phyloP scores from a whole-genome alignment of 2,113 vertebrate species.

The Pipa parva region DNA sequence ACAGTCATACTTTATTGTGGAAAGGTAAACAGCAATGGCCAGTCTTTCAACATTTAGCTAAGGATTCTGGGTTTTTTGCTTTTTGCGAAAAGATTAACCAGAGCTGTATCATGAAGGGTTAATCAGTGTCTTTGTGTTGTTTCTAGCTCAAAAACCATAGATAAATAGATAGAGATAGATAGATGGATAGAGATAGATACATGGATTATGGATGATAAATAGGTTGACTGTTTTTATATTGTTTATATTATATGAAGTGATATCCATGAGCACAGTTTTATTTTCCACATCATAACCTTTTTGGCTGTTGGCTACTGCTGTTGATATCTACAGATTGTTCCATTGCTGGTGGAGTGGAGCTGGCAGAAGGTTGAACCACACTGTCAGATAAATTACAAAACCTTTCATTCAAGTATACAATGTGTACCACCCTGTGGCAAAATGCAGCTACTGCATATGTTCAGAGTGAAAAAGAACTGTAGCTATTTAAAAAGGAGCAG shows the following conservation, averaged over 20 bases:
- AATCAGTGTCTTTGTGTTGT: too few relatives aligned
- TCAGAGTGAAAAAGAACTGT: constrained; percentile 40
- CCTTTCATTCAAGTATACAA: constrained; percentile 70
- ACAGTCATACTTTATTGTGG: background rate
- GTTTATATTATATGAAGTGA: too few relatives aligned
- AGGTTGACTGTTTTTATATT: too few relatives aligned
- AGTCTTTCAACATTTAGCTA: too few relatives aligned
- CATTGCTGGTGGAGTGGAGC: constrained; percentile 57
- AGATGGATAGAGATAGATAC: too few relatives aligned
- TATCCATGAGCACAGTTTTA: background rate
- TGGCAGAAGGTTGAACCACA: constrained; percentile 59
- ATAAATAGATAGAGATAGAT: too few relatives aligned
- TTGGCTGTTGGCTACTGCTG: constrained; percentile 60
- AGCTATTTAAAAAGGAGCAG: constrained; percentile 30
- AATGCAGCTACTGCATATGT: constrained; percentile 72
- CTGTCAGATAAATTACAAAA: constrained; percentile 62
- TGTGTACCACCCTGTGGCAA: constrained; percentile 88
- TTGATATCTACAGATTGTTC: constrained; percentile 66
- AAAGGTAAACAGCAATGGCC: too few relatives aligned
- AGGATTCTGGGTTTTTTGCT: too few relatives aligned
- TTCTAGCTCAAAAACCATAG: too few relatives aligned
- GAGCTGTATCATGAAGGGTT: too few relatives aligned
- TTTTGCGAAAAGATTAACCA: too few relatives aligned
- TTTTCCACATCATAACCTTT: constrained; percentile 40
- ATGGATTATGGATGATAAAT: too few relatives aligned